Evolutionary conservation across 2,888 invertebrate species (phyloP), one percentile per base, ranked within the genome.

Genomic region (Polydrusus cervinus): DNA sequence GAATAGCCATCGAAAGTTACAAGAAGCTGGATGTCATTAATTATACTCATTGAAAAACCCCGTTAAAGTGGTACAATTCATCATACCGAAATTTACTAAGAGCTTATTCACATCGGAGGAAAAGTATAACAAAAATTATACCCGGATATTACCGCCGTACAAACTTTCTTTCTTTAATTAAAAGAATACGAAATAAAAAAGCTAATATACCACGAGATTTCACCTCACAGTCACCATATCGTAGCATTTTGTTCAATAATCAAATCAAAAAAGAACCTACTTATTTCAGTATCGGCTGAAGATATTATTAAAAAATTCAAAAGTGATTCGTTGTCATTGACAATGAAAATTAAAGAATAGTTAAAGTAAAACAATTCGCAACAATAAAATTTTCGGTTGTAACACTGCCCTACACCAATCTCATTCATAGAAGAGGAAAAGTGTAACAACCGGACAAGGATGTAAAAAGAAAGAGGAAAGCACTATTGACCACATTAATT

Each of bases 401-500:
- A 57, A 34, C 14, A 14, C 34, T 30, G 13, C 6, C n/a, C 34
- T 30, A 18, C 11, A 30, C 30, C 14, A 69, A 70, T 45, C 13
- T 68, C 30, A 64, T 65, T 38, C 38, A 25, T 53, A 66, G 53
- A 53, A 53, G 66, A 47, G 47, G 11, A 64, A 73, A 73, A 73
- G 72, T 73, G 47, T 73, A 73, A 67, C 72, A 67, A 47, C 67
- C 72, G 72, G 72, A 73, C 61, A 67, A 73, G 72, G 72, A 73
- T 64, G 51, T 43, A 14, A 53, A 65, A 16, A 51, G 66, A 66
- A 66, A 53, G 40, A 60, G 47, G 34, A 70, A 60, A 71, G 34
- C 47, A 51, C 38, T 53, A 11, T 45, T 25, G 34, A 34, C 51
- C 34, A 14, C 18, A 20, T 66, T 40, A 30, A 18, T 10, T 20